Percentiles rank a stretch among this genome's conserved stretches.
Evolutionary conservation across 2,888 invertebrate species (phyloP).

Genomic region (Chesias legatella): DNA sequence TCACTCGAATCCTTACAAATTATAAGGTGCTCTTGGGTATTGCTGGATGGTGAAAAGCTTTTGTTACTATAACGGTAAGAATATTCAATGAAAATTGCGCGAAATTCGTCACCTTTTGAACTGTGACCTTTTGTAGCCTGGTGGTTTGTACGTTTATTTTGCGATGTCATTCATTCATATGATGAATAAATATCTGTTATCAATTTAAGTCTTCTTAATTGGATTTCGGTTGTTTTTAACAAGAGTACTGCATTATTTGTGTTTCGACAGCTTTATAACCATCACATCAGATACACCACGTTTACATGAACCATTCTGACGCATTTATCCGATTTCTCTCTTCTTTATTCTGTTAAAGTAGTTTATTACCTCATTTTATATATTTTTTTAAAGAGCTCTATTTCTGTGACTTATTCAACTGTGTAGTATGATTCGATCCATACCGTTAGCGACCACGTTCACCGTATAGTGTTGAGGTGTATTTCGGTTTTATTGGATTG

Average conservation of each 20-base stretch:
- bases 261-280: too few species aligned
- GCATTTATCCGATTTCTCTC: too few species aligned
- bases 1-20: constrained; percentile 3
- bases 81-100: constrained; percentile 8
- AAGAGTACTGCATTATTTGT: too few species aligned
- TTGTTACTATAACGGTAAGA: constrained; percentile 7
- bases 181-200: too few species aligned
- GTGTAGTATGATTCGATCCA: neutral
- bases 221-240: too few species aligned
- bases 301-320: too few species aligned
- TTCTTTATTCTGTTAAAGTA: too few species aligned
- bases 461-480: constrained; percentile 17
- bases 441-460: constrained; percentile 2
- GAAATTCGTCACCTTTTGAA: constrained; percentile 1
- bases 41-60: constrained; percentile 13
- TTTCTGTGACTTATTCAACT: neutral
- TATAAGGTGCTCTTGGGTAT: constrained; percentile 10
- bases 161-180: too few species aligned
- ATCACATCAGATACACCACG: too few species aligned
- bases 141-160: too few species aligned
- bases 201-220: neutral
- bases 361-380: too few species aligned
- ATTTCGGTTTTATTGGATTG: constrained; percentile 29
- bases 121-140: too few species aligned
- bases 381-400: neutral